Conservation (phyloP, 2,797 vertebrate species). For the Cetoscarus ocellatus region DNA sequence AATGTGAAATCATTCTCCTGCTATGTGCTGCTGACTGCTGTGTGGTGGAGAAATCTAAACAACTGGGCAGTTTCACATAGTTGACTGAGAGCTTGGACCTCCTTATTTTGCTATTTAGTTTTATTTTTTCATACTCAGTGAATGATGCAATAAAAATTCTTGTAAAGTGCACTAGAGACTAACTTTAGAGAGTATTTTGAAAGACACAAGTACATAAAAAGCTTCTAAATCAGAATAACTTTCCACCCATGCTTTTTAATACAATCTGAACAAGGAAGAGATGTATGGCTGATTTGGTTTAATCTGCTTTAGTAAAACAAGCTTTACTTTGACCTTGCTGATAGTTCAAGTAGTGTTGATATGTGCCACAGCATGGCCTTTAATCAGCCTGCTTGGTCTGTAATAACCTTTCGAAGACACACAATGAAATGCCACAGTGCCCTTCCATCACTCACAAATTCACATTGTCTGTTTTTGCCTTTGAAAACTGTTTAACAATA, state of each 20-base stretch:
- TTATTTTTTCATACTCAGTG: too few species aligned
- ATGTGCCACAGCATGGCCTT: background rate
- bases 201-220: too few species aligned
- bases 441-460: background rate
- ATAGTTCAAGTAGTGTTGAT: constrained; percentile 9
- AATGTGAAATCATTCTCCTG: too few species aligned
- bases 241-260: background rate
- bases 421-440: background rate
- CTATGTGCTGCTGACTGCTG: too few species aligned
- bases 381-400: background rate
- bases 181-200: too few species aligned
- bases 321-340: background rate
- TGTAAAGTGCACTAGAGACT: too few species aligned
- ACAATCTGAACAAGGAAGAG: background rate
- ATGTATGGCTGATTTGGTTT: background rate
- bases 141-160: too few species aligned
- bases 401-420: background rate
- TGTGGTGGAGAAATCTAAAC: too few species aligned
- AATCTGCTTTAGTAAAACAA: background rate
- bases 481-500: background rate
- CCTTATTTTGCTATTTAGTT: too few species aligned
- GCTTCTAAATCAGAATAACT: too few species aligned
- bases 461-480: background rate
- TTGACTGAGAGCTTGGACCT: too few species aligned
- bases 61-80: too few species aligned